These are phyloP conservation scores for Pseudeuparius sepicola DNA, from an alignment of 2,888 invertebrate species.

Conservation along the genomic window DNA sequence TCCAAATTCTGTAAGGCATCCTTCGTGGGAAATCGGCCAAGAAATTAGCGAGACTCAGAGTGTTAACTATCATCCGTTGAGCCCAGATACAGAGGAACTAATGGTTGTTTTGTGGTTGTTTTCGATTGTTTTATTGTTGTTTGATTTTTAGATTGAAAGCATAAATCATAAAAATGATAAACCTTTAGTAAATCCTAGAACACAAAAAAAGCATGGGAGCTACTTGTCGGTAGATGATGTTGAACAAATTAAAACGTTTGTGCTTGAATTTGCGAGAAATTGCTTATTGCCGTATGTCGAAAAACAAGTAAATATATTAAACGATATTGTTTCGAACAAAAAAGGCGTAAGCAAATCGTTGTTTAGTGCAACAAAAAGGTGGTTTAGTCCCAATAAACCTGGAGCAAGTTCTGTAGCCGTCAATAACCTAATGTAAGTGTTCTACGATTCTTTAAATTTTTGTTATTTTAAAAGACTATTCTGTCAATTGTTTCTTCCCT, in stretches of 20 bases:
- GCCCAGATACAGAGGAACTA: conserved; percentile 51
- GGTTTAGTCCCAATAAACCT: conserved; percentile 87
- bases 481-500: conserved; percentile 9
- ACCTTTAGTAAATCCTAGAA: conserved; percentile 17
- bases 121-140: too few relatives aligned
- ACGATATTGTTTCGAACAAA: conserved; percentile 72
- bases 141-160: conserved; percentile 25
- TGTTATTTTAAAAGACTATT: conserved; percentile 3
- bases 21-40: conserved; percentile 42
- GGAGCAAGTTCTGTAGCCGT: conserved; percentile 59
- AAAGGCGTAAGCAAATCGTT: conserved; percentile 90
- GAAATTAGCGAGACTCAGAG: conserved; percentile 38
- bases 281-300: conserved; percentile 88
- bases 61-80: conserved; percentile 59
- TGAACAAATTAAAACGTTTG: conserved; percentile 72
- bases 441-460: conserved; percentile 8
- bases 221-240: conserved; percentile 74
- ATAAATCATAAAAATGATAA: too few relatives aligned
- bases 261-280: conserved; percentile 78
- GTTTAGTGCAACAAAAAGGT: conserved; percentile 88
- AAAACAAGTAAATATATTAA: conserved; percentile 69
- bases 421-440: conserved; percentile 72
- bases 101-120: conserved; percentile 13
- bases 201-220: conserved; percentile 53
- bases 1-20: conserved; percentile 25